phyloP scores from a whole-genome alignment of 2,113 vertebrate species.

The Sebastes schlegelii region DNA sequence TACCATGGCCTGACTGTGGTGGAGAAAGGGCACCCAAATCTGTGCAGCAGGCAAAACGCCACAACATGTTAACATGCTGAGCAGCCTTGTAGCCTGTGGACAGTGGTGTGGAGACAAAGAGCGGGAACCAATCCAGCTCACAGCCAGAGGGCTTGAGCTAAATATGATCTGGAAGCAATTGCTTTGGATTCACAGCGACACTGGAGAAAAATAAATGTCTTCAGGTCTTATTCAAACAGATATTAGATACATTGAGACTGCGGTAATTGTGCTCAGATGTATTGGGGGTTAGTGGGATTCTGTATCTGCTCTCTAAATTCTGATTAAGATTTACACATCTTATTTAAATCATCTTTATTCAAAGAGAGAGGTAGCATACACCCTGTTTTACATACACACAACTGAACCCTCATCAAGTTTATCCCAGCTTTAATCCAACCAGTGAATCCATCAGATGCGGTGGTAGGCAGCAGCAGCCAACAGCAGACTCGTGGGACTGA shows the following conservation, averaged over 20 bases:
- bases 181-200: constrained; percentile 28
- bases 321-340: not conserved
- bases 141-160: constrained; percentile 14
- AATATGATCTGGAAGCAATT: constrained; percentile 39
- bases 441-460: constrained; percentile 51
- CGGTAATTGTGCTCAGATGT: not conserved
- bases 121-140: constrained; percentile 45
- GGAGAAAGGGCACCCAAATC: constrained; percentile 38
- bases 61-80: constrained; percentile 66
- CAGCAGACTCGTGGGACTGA: constrained; percentile 38
- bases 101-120: constrained; percentile 45
- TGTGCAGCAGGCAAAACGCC: constrained; percentile 65
- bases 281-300: not conserved
- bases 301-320: not conserved
- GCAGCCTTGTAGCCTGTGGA: constrained; percentile 63
- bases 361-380: not conserved
- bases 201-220: constrained; percentile 17
- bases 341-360: too few relatives aligned
- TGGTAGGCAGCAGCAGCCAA: constrained; percentile 31
- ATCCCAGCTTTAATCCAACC: constrained; percentile 31
- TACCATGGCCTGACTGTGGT: not conserved
- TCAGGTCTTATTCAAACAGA: not conserved
- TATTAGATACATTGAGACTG: not conserved
- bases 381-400: constrained; percentile 34
- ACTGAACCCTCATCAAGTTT: not conserved